Conservation (phyloP, 2,888 invertebrate species). For the Rhabditoides inermis region DNA sequence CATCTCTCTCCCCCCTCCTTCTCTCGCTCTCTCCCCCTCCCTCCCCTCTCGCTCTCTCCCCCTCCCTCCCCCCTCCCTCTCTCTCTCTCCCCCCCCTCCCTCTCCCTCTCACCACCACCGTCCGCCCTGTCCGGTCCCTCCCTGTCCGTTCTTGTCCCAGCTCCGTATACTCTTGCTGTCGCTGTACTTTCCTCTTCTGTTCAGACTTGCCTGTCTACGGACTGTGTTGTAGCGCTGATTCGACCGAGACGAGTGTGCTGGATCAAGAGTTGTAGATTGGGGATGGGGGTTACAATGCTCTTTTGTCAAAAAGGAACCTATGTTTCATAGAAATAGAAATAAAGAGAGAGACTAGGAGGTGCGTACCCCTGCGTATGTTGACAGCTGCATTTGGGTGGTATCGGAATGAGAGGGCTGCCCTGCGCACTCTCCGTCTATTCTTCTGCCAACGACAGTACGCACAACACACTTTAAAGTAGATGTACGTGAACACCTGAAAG, state of each 20-base stretch:
- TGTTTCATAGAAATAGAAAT: background rate
- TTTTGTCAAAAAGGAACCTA: background rate
- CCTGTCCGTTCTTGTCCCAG: constrained; percentile 18
- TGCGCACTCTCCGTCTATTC: constrained; percentile 38
- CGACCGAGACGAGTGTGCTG: constrained; percentile 46
- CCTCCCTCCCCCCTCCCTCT: background rate
- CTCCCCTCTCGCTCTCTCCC: constrained; percentile 1
- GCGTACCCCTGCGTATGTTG: constrained; percentile 41
- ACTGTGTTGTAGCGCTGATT: constrained; percentile 42
- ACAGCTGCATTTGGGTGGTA: constrained; percentile 51
- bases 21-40: constrained; percentile 2
- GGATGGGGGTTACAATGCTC: background rate
- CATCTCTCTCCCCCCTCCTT: background rate
- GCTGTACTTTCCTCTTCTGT: constrained; percentile 16
- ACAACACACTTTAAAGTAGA: constrained; percentile 55
- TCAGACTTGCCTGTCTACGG: constrained; percentile 41
- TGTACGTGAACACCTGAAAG: constrained; percentile 55
- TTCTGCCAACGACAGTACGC: constrained; percentile 53
- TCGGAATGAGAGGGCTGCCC: constrained; percentile 49
- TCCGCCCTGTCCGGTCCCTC: background rate
- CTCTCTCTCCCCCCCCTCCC: constrained; percentile 12
- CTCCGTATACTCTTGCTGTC: constrained; percentile 47
- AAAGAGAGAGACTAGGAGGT: background rate
- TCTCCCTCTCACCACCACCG: constrained; percentile 3
- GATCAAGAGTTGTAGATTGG: background rate